Evolutionary conservation across 2,797 vertebrate genomes (phyloP).

Genomic region (Malacoraja senta): DNA sequence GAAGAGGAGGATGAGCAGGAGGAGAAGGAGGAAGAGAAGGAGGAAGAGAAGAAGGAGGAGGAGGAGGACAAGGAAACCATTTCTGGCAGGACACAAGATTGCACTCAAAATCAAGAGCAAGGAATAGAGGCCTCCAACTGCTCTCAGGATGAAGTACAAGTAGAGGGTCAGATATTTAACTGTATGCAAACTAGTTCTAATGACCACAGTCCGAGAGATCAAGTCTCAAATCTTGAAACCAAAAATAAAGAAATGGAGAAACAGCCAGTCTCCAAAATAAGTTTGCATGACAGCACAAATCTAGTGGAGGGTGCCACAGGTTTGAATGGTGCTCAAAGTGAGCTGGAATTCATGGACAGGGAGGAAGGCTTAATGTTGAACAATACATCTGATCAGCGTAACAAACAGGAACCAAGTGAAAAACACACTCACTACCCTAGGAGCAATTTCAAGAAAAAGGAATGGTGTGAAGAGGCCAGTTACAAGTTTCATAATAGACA

Average conservation of each 20-base stretch:
- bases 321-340: background rate
- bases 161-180: background rate
- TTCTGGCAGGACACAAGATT: slow-evolving; percentile 47
- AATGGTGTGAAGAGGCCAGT: background rate
- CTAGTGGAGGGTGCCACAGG: background rate
- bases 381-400: background rate
- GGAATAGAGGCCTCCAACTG: slow-evolving; percentile 36
- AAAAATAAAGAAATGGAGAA: slow-evolving; percentile 1
- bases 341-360: background rate
- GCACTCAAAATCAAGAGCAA: slow-evolving; percentile 45
- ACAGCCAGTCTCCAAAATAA: background rate
- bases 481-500: background rate
- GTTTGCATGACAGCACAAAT: background rate
- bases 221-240: background rate
- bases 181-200: background rate
- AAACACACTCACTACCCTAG: background rate
- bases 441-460: background rate
- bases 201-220: background rate
- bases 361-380: background rate
- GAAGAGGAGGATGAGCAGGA: slow-evolving; percentile 68
- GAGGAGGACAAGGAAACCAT: slow-evolving; percentile 47
- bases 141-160: background rate
- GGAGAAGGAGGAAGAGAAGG: slow-evolving; percentile 57
- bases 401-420: background rate
- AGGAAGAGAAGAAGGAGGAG: slow-evolving; percentile 61